Evolutionary conservation across 2,888 invertebrate genomes (phyloP), one percentile per base, ranked within the genome.

Genomic region (Crioceris asparagi): DNA sequence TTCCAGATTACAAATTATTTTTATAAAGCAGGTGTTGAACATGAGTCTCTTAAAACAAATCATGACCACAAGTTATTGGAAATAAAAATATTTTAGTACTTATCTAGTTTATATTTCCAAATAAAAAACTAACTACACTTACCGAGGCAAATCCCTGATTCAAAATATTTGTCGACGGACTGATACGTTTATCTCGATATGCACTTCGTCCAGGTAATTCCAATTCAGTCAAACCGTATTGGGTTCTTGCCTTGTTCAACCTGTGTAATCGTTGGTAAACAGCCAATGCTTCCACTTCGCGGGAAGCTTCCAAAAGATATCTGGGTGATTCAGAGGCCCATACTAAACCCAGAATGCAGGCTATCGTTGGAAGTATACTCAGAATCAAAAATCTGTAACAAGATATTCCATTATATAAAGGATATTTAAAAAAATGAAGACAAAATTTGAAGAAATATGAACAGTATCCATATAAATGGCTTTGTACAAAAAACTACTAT

Each of bases 301-400:
- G 62, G 1, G 83, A 82, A 2, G 77, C 79, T 47, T 83, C 80
- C 12, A 84, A 66, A 0, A 83, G 64, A 54, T 77, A 83, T 10
- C 83, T 62, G 10, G 83, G 83, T 3, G 82, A 83, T 61, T 83
- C 83, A 23, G 77, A 81, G 18, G 81, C 71, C 73, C 82, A 82
- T 35, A 81, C 73, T 27, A 84, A 65, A 26, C 80, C 78, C 27
- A 79, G 57, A 5, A 82, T 70, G 8, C 83, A 76, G 8, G 74
- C 69, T n/a, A 83, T 63, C 21, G 79, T 75, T 2, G 83, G 83
- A 47, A 83, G 59, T 14, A 78, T 75, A 55, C 82, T 81, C 1
- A 83, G 62, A 25, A 84, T 64, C 2, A 83, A 67, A 48, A 61
- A 76, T 62, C 51, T 48, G 32, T 2, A 36, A 29, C 25, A 17